phyloP scores from a whole-genome alignment of 2,888 invertebrate genomes.

The Andrena marginata region DNA sequence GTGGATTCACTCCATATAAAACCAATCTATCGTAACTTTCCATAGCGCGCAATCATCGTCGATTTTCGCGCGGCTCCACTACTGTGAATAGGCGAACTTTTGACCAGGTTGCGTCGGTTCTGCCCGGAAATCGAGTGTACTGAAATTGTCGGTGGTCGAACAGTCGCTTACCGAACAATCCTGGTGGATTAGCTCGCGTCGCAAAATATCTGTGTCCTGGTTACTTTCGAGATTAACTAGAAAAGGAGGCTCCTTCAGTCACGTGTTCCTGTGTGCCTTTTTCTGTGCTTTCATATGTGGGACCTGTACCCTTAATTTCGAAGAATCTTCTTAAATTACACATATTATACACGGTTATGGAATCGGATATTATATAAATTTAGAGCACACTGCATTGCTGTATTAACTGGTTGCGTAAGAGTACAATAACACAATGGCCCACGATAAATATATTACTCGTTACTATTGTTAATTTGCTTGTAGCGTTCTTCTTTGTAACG shows the following conservation, averaged over 20 bases:
- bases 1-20: not conserved
- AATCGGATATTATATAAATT: no score
- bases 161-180: constrained; percentile 47
- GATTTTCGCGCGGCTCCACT: constrained; percentile 31
- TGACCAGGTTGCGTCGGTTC: constrained; percentile 24
- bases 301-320: no score
- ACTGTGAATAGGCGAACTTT: constrained; percentile 34
- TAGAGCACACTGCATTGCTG: no score
- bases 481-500: no score
- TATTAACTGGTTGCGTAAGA: no score
- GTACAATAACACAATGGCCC: no score
- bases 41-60: constrained; percentile 30
- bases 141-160: constrained; percentile 52
- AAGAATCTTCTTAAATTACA: no score
- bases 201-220: constrained; percentile 4
- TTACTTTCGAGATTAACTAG: not conserved
- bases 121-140: constrained; percentile 58
- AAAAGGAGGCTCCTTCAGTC: not conserved
- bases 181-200: not conserved
- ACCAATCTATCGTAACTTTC: not conserved
- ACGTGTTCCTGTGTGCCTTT: not conserved
- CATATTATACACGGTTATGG: no score
- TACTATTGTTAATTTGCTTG: no score
- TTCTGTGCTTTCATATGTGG: no score
- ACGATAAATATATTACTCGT: no score